A percentile compares a stretch with the other conserved stretches of the same genome.
These are phyloP conservation scores for Lasius fuliginosus DNA, from an alignment of 2,888 invertebrate genomes.

Conservation along the genomic window DNA sequence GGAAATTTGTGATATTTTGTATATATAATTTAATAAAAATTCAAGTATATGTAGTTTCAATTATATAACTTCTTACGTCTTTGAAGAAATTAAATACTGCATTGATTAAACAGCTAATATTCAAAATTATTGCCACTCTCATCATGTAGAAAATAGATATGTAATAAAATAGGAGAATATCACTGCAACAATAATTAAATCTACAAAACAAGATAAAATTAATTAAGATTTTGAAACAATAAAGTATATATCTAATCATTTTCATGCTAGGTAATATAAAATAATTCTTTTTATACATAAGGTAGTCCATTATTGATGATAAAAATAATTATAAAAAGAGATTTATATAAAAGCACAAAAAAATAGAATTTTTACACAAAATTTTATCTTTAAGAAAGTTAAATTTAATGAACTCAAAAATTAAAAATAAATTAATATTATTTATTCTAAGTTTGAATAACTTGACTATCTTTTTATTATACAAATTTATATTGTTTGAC, in stretches of 20 bases:
- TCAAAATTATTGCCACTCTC: no score
- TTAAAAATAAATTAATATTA: neutral
- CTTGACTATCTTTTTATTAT: neutral
- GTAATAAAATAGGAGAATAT: no score
- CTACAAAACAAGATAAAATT: neutral
- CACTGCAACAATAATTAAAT: no score
- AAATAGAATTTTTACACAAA: neutral
- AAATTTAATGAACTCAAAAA: neutral
- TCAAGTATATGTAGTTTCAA: no score
- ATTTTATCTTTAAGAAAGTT: neutral
- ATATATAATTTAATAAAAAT: no score
- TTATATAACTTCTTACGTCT: no score
- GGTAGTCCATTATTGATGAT: neutral
- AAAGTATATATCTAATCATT: neutral
- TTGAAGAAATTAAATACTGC: no score
- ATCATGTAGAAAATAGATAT: no score
- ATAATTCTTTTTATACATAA: neutral
- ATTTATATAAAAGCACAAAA: neutral
- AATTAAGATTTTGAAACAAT: neutral
- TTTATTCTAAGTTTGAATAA: neutral
- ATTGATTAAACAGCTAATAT: no score
- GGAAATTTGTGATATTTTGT: no score
- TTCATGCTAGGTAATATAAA: neutral
- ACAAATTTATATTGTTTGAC: no score
- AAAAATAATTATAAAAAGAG: neutral